Base-by-base conservation (phyloP, 2,113 vertebrate genomes). In the Myiozetetes cayanensis region DNA sequence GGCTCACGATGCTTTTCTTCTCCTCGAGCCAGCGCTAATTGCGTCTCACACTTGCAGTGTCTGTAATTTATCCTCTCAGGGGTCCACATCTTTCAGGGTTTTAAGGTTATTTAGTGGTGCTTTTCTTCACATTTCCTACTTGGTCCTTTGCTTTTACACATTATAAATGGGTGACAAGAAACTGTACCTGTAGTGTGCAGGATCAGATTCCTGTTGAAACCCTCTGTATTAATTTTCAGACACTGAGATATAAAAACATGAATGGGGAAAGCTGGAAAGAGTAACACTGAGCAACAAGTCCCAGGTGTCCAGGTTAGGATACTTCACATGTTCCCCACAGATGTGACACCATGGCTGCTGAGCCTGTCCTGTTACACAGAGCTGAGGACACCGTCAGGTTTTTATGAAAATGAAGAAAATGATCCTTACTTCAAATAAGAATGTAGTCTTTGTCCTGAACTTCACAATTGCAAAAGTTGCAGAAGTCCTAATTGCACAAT, bases 401-500 rank as follows among this genome's bases (percentile, higher is more conserved):
- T 77, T 70, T 33, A 27, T 17, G 31, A 63, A 67, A 46, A 27
- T 27, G 1, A 58, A 75, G 65, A 59, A 80, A 79, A 68, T 25
- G 11, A 46, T 67, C 43, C 8, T 88, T 76, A 14, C 53, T 66
- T 91, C 52, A 71, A 93, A 28, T 23, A 67, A 49, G 27, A 93
- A 76, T 8, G 46, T 21, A 8, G 56, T 19, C 47, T 89, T 70
- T 79, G 84, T 84, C 71, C 89, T 49, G 58, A 82, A 65, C 27
- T 73, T 86, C 28, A 87, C 87, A 71, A 93, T 83, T 88, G 72
- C 58, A 83, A 65, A 90, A 90, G 76, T 70, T 86, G 47, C 65
- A 4, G 83, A 73, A 95, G 63, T 67, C 89, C 93, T 94, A 59
- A 89, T 87, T 53, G 87, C 55, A 47, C 49, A 77, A 70, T 91